These are phyloP conservation scores for Pentamera pediparva DNA, from an alignment of 53 echinoderm and acorn worm species.

Conservation along the genomic window DNA sequence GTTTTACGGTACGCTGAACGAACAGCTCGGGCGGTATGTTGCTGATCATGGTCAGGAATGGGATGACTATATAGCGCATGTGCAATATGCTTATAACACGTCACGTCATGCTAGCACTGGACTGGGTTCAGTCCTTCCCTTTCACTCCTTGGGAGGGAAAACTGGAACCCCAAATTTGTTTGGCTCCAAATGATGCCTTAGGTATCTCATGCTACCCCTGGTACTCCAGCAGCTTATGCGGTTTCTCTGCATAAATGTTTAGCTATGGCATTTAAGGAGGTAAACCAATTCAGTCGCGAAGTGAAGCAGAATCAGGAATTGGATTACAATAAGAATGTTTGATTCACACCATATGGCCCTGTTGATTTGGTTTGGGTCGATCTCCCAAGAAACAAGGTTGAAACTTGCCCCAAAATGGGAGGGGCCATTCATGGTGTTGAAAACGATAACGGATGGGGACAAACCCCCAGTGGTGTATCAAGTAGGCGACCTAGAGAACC, in stretches of 20 bases:
- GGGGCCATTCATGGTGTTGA: background rate
- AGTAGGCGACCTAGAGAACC: background rate
- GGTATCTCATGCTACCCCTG: background rate
- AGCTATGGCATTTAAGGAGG: background rate
- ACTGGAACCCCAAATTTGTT: background rate
- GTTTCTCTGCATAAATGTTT: background rate
- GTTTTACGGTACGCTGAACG: background rate
- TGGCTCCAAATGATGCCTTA: background rate
- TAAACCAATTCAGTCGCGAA: background rate
- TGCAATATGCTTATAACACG: background rate
- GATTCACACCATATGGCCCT: background rate
- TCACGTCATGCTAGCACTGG: background rate
- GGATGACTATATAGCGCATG: background rate
- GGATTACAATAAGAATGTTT: background rate
- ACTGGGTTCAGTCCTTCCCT: background rate
- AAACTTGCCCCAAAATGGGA: conserved; percentile 3
- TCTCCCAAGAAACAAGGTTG: background rate
- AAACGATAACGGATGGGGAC: background rate
- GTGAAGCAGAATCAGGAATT: background rate
- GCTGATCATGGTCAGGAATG: background rate
- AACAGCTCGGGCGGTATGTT: background rate
- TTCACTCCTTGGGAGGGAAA: background rate
- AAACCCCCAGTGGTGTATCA: background rate
- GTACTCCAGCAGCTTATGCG: background rate
- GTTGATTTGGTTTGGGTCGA: background rate